Evolutionary conservation across 35 echinoderm and acorn worm species (phyloP).

Genomic region (Holothuria glaberrima): DNA sequence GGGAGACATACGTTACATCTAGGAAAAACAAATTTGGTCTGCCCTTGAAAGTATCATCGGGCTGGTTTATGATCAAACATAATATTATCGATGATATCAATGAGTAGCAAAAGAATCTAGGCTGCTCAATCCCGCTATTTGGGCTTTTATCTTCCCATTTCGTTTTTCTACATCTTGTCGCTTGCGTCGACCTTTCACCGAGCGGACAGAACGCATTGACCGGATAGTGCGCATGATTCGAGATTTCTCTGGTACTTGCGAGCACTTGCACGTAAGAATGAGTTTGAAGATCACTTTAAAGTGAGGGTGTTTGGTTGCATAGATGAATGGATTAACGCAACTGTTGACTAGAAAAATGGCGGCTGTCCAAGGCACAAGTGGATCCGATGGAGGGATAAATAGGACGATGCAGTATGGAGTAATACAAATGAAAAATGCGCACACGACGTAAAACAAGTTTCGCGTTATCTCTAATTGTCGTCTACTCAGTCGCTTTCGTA

Average conservation of each 20-base stretch:
- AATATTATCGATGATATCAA: not conserved
- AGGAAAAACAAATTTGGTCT: too few relatives aligned
- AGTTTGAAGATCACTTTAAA: slow-evolving; percentile 81
- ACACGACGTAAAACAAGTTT: slow-evolving; percentile 87
- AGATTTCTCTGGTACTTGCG: slow-evolving; percentile 70
- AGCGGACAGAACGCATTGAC: slow-evolving; percentile 54
- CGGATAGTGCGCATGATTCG: slow-evolving; percentile 56
- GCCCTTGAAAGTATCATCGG: too few relatives aligned
- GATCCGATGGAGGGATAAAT: slow-evolving; percentile 75
- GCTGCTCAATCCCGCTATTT: slow-evolving; percentile 13
- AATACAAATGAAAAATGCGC: slow-evolving; percentile 83
- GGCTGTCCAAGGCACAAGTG: slow-evolving; percentile 74
- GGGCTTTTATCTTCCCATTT: not conserved
- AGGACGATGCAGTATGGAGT: slow-evolving; percentile 74
- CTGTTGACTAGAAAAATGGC: slow-evolving; percentile 78
- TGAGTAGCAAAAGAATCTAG: slow-evolving; percentile 7
- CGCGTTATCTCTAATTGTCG: slow-evolving; percentile 86
- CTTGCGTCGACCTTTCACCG: not conserved
- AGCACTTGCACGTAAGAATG: slow-evolving; percentile 67
- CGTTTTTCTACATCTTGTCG: not conserved
- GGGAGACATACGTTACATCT: too few relatives aligned
- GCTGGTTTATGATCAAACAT: too few relatives aligned
- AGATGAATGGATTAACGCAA: slow-evolving; percentile 86
- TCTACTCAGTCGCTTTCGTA: slow-evolving; percentile 50
- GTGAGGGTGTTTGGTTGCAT: slow-evolving; percentile 83